Evolutionary conservation across 2,888 invertebrate genomes (phyloP).

Genomic region (Eristalis pertinax): DNA sequence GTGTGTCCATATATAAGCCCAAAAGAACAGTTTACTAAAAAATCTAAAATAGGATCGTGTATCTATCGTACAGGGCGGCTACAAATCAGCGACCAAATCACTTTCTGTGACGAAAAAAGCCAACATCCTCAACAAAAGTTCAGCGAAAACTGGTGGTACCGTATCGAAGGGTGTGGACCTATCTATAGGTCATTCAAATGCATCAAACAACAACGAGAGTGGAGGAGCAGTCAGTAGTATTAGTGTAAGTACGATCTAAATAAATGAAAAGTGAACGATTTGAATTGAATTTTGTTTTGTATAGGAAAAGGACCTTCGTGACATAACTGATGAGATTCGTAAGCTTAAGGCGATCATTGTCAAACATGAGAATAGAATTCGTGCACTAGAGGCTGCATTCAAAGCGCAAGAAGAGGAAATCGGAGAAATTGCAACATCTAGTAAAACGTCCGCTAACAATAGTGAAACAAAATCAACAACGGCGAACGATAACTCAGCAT

Average conservation of each 20-base stretch:
- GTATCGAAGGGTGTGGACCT: slow-evolving; percentile 61
- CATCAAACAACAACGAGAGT: slow-evolving; percentile 77
- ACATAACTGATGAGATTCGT: slow-evolving; percentile 93
- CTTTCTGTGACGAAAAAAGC: slow-evolving; percentile 89
- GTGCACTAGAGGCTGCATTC: slow-evolving; percentile 80
- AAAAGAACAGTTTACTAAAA: slow-evolving; percentile 80
- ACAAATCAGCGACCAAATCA: slow-evolving; percentile 82
- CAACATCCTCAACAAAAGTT: slow-evolving; percentile 89
- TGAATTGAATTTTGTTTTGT: slow-evolving; percentile 37
- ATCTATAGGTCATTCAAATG: slow-evolving; percentile 73
- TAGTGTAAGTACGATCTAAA: slow-evolving; percentile 82
- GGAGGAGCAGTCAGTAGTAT: slow-evolving; percentile 75
- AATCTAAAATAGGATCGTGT: slow-evolving; percentile 85
- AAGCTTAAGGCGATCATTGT: slow-evolving; percentile 96
- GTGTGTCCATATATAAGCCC: slow-evolving; percentile 76
- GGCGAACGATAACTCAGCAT: slow-evolving; percentile 62
- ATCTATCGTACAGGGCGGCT: slow-evolving; percentile 86
- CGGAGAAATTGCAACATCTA: slow-evolving; percentile 58
- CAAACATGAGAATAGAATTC: slow-evolving; percentile 90
- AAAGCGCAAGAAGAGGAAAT: slow-evolving; percentile 78
- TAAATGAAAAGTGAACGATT: no score
- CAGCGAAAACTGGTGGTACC: slow-evolving; percentile 80
- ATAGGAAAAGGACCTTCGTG: slow-evolving; percentile 86
- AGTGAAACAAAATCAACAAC: slow-evolving; percentile 72
- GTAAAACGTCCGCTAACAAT: slow-evolving; percentile 72